These are phyloP conservation scores for Drosophila tani DNA, from an alignment of 1,140 invertebrate genomes.

Conservation along the genomic window DNA sequence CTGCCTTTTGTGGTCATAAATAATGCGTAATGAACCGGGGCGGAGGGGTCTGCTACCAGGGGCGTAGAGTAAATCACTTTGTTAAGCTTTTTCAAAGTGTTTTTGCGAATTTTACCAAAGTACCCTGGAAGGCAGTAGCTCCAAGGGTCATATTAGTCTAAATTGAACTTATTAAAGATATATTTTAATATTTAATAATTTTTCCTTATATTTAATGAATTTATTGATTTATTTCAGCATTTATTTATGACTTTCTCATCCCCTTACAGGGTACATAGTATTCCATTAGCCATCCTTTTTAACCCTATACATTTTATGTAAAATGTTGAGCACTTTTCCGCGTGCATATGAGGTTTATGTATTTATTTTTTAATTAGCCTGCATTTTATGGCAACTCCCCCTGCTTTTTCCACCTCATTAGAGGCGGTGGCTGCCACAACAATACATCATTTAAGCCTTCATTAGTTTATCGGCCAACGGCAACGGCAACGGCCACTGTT, in stretches of 20 bases:
- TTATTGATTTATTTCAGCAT: not conserved
- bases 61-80: constrained; percentile 57
- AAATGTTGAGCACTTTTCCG: constrained; percentile 41
- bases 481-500: constrained; percentile 30
- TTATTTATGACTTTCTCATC: not conserved
- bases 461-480: constrained; percentile 72
- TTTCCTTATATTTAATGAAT: not conserved
- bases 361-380: constrained; percentile 68
- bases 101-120: constrained; percentile 39
- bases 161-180: not conserved
- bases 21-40: constrained; percentile 63
- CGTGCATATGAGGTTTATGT: constrained; percentile 13
- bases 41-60: not conserved
- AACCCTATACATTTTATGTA: constrained; percentile 45
- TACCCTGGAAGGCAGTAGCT: not conserved
- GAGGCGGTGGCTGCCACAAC: constrained; percentile 47
- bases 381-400: constrained; percentile 65
- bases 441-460: constrained; percentile 80
- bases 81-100: constrained; percentile 44
- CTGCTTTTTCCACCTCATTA: constrained; percentile 23
- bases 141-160: not conserved
- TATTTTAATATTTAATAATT: not conserved
- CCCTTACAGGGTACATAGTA: not conserved
- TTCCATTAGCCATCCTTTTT: too few species aligned
- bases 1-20: constrained; percentile 69